Base-by-base conservation (phyloP, 2,888 invertebrate genomes). In the Beris morrisii region DNA sequence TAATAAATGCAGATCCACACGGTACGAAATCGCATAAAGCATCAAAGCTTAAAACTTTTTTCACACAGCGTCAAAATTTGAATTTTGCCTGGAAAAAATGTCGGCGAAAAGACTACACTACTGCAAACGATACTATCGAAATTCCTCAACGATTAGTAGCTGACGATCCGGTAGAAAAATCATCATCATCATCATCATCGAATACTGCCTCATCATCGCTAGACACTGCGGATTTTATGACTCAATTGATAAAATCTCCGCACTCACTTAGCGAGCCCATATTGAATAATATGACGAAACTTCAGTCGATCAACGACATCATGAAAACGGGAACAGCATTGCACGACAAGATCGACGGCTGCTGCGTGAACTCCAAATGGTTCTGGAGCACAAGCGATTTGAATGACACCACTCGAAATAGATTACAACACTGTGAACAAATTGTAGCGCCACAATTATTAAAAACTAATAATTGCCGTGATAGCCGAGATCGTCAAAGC, bases 221-320 rank as follows among this genome's bases (percentile, higher is more conserved):
- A 31, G 63, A 66, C 5, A 28, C 56, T 56, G 22, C 30, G 4
- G 56, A 50, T 28, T 43, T 57, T 52, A 50, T 52, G 53, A 57
- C 43, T 52, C 44, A 67, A 30, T 48, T 57, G 31, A 45, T 48
- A 28, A 53, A 32, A 58, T 45, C 52, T 32, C n/a, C 45, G 13
- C 67, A 67, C 50, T 67, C 67, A 48, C 46, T 64, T 15, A 67
- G 67, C 57, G 67, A 67, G 46, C 67, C 67, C 44, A 48, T 57
- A 4, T 31, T 67, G n/a, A 64, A 67, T 31, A n/a, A 15, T n/a
- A 57, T 58, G 15, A 44, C 48, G 43, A 9, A 48, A 2, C 52
- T 56, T 50, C 45, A 30, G 48, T n/a, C 48, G 4, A 38, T 38
- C 38, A 38, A 38, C 38, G 38, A 38, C 5, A 38, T 9, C 38